Conservation (phyloP, 2,888 invertebrate species). For the Agrochola litura region DNA sequence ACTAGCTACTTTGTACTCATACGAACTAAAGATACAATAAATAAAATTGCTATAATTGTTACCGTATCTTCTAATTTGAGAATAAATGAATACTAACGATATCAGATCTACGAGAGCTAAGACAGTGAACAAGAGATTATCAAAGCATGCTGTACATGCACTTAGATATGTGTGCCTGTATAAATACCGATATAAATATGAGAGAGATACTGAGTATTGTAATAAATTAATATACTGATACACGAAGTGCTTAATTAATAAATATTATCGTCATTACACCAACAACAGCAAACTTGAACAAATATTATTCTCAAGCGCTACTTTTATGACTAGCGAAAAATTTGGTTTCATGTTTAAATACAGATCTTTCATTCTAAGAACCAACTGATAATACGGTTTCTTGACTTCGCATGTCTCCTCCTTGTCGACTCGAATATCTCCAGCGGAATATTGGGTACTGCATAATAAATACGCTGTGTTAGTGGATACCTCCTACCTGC, state of each 20-base stretch:
- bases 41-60: conserved; percentile 63
- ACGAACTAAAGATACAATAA: conserved; percentile 68
- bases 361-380: conserved; percentile 88
- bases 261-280: conserved; percentile 73
- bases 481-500: conserved; percentile 79
- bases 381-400: conserved; percentile 91
- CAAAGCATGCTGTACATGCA: conserved; percentile 87
- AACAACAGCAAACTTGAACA: conserved; percentile 78
- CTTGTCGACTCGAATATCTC: conserved; percentile 90
- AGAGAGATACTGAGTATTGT: conserved; percentile 75
- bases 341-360: conserved; percentile 80
- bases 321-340: conserved; percentile 84
- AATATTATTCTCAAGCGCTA: conserved; percentile 83
- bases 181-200: conserved; percentile 75
- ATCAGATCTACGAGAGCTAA: conserved; percentile 78
- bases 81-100: conserved; percentile 58
- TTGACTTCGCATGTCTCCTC: conserved; percentile 90
- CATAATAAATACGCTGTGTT: conserved; percentile 89
- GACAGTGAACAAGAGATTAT: conserved; percentile 74
- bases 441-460: conserved; percentile 91
- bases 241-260: conserved; percentile 71
- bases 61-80: conserved; percentile 65
- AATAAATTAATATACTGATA: conserved; percentile 73
- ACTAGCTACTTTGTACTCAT: conserved; percentile 88
- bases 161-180: conserved; percentile 77